These are phyloP conservation scores for Lycopodina hypogea DNA, from an alignment of 37 sponge, comb jelly and placozoan species.

Conservation along the genomic window DNA sequence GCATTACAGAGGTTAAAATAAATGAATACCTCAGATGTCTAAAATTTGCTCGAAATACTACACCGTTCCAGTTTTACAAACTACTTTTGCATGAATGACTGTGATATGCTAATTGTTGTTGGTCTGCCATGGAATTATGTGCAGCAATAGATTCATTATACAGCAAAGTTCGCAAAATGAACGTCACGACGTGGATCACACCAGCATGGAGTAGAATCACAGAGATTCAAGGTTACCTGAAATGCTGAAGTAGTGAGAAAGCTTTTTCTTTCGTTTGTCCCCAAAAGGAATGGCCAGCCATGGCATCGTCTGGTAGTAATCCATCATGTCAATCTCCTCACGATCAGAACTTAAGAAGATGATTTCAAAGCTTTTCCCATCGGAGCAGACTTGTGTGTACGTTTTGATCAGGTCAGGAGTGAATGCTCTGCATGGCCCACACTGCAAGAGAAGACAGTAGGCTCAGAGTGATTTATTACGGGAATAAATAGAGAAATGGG, in stretches of 20 bases:
- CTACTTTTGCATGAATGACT: no score
- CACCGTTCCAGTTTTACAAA: background rate
- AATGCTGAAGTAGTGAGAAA: slow-evolving; percentile 63
- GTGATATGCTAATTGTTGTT: no score
- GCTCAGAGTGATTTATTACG: background rate
- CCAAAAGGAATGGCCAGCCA: slow-evolving; percentile 73
- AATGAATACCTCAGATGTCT: background rate
- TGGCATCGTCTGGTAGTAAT: slow-evolving; percentile 83
- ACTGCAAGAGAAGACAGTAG: slow-evolving; percentile 44
- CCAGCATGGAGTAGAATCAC: no score
- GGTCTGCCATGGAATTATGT: no score
- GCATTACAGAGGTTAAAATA: background rate
- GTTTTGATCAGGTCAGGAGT: slow-evolving; percentile 79
- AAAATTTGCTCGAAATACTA: background rate
- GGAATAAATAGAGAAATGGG: no score
- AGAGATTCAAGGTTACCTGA: slow-evolving; percentile 28
- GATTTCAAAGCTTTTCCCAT: slow-evolving; percentile 79
- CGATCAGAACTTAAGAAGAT: slow-evolving; percentile 85
- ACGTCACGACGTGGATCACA: no score
- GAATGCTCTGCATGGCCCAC: slow-evolving; percentile 88
- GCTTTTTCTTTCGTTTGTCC: slow-evolving; percentile 54
- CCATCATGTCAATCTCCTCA: slow-evolving; percentile 63
- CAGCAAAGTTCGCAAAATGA: no score
- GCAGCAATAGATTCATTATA: no score
- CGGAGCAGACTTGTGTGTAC: slow-evolving; percentile 66